Base-by-base conservation (phyloP, 2,888 invertebrate species). In the Ceraclea dissimilis region DNA sequence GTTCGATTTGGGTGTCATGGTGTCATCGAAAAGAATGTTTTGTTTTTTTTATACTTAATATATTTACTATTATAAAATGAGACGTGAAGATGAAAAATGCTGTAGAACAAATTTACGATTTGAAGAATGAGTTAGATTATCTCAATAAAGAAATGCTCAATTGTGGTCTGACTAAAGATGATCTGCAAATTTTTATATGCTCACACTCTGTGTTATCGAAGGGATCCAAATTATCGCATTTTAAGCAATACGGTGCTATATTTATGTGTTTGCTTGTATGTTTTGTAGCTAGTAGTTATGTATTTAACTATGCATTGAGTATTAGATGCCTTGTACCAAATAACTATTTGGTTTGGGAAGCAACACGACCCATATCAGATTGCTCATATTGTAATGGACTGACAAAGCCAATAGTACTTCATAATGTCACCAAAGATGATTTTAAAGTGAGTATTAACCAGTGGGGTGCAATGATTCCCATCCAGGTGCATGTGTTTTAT, bases 261-360 rank as follows among this genome's bases (percentile, higher is more conserved):
- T 58, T 58, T 51, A 54, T 58, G 10, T 49, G 58, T 49, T 50
- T 49, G 34, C 49, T 58, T 8, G 51, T 54, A 64, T 58, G 54
- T 31, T 43, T 58, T 22, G 51, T 58, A 39, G 52, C 54, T 26
- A 54, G 52, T 52, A 49, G 49, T 17, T 47, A 49, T 17, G 18
- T 51, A 13, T 49, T 58, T 16, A 54, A 58, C 49, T 58, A 54
- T 52, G 63, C 81, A 62, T 64, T 82, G 63, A 80, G 82, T 65
- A 76, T 82, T 62, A 80, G 89, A 67, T 93, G 93, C 72, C 72
- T 91, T 62, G 68, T 93, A 67, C 85, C 88, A 62, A 90, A 88
- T 71, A 92, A 92, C 76, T 90, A 88, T 70, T 76, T 93, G 59
- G 75, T 91, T 63, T 90, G 90, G 90, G 93, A 93, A 74, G 88